phyloP scores from a whole-genome alignment of 2,888 invertebrate genomes.

The Eretmocerus hayati region DNA sequence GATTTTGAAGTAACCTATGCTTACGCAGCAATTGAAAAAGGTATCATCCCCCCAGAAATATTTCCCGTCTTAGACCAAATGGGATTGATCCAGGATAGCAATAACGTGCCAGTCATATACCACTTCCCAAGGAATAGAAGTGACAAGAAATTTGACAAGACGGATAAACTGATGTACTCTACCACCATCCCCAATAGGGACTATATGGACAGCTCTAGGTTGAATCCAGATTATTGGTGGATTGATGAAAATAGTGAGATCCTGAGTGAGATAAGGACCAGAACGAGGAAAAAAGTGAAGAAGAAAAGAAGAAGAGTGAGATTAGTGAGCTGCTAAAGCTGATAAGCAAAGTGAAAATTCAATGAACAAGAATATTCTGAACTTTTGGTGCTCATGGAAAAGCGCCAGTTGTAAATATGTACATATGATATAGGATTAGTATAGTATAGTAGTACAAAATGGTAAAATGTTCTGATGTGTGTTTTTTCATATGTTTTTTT shows the following conservation, averaged over 20 bases:
- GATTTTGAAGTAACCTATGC: not conserved
- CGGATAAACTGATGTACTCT: not conserved
- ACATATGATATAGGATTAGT: too few relatives aligned
- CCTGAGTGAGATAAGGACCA: not conserved
- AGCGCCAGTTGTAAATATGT: too few relatives aligned
- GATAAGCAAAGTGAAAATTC: too few relatives aligned
- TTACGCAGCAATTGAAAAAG: not conserved
- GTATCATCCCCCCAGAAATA: slow-evolving; percentile 1
- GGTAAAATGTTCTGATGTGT: too few relatives aligned
- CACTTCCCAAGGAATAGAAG: not conserved
- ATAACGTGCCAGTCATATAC: not conserved
- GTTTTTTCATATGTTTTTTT: too few relatives aligned
- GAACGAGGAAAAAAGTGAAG: not conserved
- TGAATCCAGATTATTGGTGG: not conserved
- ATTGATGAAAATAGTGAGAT: not conserved
- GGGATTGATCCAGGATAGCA: not conserved
- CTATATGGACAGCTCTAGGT: not conserved
- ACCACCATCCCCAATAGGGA: not conserved
- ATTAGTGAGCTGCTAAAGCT: too few relatives aligned
- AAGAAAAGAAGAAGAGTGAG: too few relatives aligned
- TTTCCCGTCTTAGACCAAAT: not conserved
- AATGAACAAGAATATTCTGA: too few relatives aligned
- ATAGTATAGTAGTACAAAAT: too few relatives aligned
- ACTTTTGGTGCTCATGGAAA: too few relatives aligned
- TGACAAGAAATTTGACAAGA: not conserved